phyloP scores from a whole-genome alignment of 2,888 invertebrate species.

The Troides oblongomaculatus region DNA sequence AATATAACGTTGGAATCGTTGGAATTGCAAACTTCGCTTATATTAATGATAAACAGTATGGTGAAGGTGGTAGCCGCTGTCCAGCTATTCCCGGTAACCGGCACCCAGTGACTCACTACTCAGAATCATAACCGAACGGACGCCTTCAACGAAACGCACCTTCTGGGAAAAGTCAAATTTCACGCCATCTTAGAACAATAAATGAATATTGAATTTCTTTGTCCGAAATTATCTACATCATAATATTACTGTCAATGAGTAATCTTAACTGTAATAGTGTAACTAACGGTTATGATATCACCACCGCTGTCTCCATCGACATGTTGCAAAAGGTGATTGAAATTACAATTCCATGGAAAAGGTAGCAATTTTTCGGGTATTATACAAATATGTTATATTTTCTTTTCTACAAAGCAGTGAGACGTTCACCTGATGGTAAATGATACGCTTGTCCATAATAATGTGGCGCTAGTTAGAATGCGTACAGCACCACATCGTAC shows the following conservation, averaged over 20 bases:
- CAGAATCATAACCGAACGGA: slow-evolving; percentile 23
- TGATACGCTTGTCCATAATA: no score
- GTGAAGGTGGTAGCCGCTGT: slow-evolving; percentile 7
- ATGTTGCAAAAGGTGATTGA: no score
- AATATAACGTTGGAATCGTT: neutral
- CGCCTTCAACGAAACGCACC: slow-evolving; percentile 21
- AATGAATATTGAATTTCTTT: slow-evolving; percentile 16
- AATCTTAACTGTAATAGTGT: neutral
- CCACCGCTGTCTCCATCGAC: no score
- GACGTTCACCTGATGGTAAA: no score
- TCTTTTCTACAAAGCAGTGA: no score
- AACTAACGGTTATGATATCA: neutral
- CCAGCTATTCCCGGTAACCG: slow-evolving; percentile 22
- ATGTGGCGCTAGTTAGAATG: no score
- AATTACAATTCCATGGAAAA: no score
- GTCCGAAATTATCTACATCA: slow-evolving; percentile 11
- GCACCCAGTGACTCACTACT: slow-evolving; percentile 17
- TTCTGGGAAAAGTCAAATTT: slow-evolving; percentile 28
- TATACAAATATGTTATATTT: no score
- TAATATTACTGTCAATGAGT: neutral
- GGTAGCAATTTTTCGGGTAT: no score
- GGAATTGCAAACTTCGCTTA: neutral
- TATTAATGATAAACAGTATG: slow-evolving; percentile 15
- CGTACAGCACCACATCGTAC: no score
- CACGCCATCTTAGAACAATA: slow-evolving; percentile 25